These are phyloP conservation scores for Stegana nigrithorax DNA, from an alignment of 2,888 invertebrate genomes.

Conservation along the genomic window DNA sequence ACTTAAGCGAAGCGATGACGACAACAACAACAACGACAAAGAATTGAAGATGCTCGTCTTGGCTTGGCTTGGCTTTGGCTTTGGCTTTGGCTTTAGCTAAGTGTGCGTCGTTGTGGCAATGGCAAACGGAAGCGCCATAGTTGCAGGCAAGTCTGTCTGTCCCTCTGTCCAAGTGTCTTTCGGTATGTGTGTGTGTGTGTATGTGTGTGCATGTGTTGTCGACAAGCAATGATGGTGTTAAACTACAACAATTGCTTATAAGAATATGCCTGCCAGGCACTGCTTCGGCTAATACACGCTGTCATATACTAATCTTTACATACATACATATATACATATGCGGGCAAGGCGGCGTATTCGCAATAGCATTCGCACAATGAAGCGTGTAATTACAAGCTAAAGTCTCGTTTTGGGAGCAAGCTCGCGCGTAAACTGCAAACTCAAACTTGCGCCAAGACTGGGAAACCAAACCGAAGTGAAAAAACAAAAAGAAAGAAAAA, in stretches of 20 bases:
- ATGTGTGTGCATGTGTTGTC: neutral
- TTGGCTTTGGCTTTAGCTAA: neutral
- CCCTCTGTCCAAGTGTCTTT: too few relatives aligned
- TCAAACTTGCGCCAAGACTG: neutral
- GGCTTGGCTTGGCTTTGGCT: too few relatives aligned
- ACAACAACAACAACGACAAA: slow-evolving; percentile 55
- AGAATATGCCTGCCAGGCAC: too few relatives aligned
- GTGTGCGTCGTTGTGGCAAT: neutral
- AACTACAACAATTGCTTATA: slow-evolving; percentile 21
- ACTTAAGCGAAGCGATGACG: slow-evolving; percentile 60
- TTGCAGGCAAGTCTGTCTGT: too few relatives aligned
- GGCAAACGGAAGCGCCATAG: too few relatives aligned
- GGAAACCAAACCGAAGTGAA: slow-evolving; percentile 3
- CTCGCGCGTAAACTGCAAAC: neutral
- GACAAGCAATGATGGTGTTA: slow-evolving; percentile 19
- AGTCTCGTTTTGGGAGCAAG: slow-evolving; percentile 37
- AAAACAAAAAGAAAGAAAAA: slow-evolving; percentile 33
- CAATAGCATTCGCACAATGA: slow-evolving; percentile 63
- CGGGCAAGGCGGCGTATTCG: too few relatives aligned
- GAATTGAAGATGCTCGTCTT: neutral
- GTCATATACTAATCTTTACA: too few relatives aligned
- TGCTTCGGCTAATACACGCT: too few relatives aligned
- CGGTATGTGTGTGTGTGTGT: slow-evolving; percentile 1
- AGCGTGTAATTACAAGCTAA: slow-evolving; percentile 68
- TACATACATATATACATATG: too few relatives aligned